Evolutionary conservation across 2,113 vertebrate species (phyloP).

Genomic region (Corvus hawaiiensis): DNA sequence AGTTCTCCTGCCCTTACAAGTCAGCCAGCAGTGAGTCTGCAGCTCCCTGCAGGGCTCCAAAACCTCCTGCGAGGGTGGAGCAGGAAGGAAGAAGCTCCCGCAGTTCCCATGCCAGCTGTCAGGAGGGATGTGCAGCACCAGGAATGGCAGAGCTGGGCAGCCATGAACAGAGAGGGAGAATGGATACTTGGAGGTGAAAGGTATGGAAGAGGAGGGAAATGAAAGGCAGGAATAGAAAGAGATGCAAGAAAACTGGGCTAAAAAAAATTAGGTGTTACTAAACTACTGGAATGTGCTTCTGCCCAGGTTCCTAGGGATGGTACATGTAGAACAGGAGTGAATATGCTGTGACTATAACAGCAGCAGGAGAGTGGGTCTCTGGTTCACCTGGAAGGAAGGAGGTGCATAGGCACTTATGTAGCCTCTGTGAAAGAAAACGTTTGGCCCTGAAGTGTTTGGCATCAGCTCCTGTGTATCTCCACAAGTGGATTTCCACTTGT

Average conservation of each 20-base stretch:
- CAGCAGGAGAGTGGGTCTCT: not conserved
- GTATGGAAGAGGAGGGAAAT: not conserved
- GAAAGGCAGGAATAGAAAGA: not conserved
- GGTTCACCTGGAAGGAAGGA: not conserved
- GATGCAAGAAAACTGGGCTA: not conserved
- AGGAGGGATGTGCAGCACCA: not conserved
- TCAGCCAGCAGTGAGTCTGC: not conserved
- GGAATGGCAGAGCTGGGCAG: not conserved
- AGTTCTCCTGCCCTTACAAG: not conserved
- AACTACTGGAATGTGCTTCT: not conserved
- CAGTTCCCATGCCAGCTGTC: not conserved
- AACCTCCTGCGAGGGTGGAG: not conserved
- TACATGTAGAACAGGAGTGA: not conserved
- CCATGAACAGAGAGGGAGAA: accelerated
- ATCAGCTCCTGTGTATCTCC: not conserved
- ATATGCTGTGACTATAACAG: not conserved
- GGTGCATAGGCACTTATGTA: not conserved
- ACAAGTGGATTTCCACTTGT: not conserved
- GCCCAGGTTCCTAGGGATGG: not conserved
- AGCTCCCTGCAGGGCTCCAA: conserved; percentile 17
- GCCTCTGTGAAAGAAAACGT: not conserved
- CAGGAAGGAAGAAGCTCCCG: not conserved
- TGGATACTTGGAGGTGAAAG: not conserved
- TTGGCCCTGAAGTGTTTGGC: not conserved
- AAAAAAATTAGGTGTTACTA: not conserved